Evolutionary conservation across 1,140 invertebrate genomes (phyloP).

Genomic region (Drosophila novamexicana): DNA sequence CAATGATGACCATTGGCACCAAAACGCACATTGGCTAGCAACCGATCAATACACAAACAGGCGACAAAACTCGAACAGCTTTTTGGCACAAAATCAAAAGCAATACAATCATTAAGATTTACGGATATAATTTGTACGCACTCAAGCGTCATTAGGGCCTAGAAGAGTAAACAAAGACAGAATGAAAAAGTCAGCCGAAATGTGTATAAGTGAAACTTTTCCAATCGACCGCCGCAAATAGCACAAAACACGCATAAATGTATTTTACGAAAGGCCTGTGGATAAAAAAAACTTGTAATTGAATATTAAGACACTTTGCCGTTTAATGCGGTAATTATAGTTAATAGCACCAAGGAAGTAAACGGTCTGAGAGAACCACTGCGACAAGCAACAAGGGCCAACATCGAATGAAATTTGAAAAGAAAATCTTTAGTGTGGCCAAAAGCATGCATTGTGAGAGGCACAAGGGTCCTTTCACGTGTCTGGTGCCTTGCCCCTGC

Average conservation of each 20-base stretch:
- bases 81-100: constrained; percentile 59
- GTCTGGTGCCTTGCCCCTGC: constrained; percentile 32
- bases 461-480: not conserved
- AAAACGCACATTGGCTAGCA: constrained; percentile 15
- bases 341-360: constrained; percentile 71
- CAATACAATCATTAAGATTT: constrained; percentile 74
- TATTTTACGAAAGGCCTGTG: constrained; percentile 16
- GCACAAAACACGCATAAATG: constrained; percentile 57
- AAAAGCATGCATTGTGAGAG: constrained; percentile 14
- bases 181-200: constrained; percentile 1
- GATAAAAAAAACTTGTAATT: constrained; percentile 69
- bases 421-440: constrained; percentile 34
- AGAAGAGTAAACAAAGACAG: constrained; percentile 11
- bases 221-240: constrained; percentile 54
- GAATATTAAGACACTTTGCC: constrained; percentile 81
- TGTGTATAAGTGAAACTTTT: constrained; percentile 63
- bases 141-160: constrained; percentile 66
- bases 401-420: constrained; percentile 45
- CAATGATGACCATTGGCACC: constrained; percentile 33
- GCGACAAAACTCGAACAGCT: not conserved
- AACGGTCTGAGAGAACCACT: constrained; percentile 59
- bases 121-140: constrained; percentile 77
- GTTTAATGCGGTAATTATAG: constrained; percentile 81
- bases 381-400: constrained; percentile 5
- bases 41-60: not conserved